These are phyloP conservation scores for Perca schrenkii DNA, from an alignment of 2,113 vertebrate species.

Conservation along the genomic window DNA sequence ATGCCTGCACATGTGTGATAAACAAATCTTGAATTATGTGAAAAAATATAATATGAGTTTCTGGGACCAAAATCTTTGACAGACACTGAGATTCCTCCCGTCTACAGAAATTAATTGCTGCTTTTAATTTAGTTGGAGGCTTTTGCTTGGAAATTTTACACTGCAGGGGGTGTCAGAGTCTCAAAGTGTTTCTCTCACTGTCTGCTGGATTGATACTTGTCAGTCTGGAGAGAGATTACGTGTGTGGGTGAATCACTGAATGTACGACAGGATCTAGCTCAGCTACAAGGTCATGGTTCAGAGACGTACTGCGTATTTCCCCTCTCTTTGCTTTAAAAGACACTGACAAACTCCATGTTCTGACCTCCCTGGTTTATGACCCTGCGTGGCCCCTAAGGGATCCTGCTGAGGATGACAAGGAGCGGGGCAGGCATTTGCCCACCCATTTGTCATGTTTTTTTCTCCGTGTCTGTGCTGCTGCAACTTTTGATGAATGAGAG, in stretches of 20 bases:
- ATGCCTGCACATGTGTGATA: neutral
- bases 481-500: conserved; percentile 65
- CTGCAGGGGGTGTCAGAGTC: too few species aligned
- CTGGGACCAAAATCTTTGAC: neutral
- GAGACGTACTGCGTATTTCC: conserved; percentile 19
- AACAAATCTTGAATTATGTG: neutral
- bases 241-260: conserved; percentile 26
- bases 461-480: neutral
- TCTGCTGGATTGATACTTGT: neutral
- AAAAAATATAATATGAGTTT: neutral
- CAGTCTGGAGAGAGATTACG: conserved; percentile 8
- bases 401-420: conserved; percentile 9
- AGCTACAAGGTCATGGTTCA: conserved; percentile 33
- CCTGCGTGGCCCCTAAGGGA: conserved; percentile 29
- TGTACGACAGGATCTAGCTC: conserved; percentile 17
- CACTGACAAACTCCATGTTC: conserved; percentile 16
- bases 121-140: neutral
- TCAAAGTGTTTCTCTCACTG: neutral
- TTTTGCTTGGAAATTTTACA: conserved; percentile 6
- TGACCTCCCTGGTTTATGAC: conserved; percentile 48
- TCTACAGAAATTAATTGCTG: neutral
- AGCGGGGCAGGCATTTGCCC: conserved; percentile 11
- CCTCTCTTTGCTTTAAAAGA: conserved; percentile 33
- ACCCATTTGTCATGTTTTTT: conserved; percentile 54
- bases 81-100: neutral